phyloP scores from a whole-genome alignment of 2,797 vertebrate genomes.

The Siniperca undulata region DNA sequence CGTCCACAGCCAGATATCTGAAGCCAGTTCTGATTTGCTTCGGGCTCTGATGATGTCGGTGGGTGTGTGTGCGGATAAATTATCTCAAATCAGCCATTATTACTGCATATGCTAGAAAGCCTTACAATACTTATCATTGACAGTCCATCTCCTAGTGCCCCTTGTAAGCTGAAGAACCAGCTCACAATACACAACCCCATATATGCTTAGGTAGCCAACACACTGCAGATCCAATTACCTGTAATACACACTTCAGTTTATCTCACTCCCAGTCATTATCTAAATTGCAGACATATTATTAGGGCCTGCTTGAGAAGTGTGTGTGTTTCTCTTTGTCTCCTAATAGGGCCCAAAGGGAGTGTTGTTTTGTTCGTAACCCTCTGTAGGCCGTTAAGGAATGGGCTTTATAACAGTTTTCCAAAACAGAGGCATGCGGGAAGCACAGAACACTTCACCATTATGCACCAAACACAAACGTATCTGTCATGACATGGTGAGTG shows the following conservation, averaged over 20 bases:
- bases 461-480: slow-evolving; percentile 80
- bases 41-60: slow-evolving; percentile 42
- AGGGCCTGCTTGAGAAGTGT: slow-evolving; percentile 85
- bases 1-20: slow-evolving; percentile 46
- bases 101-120: slow-evolving; percentile 33
- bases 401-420: slow-evolving; percentile 87
- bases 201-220: slow-evolving; percentile 82
- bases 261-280: slow-evolving; percentile 98
- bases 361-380: slow-evolving; percentile 95
- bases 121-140: slow-evolving; percentile 68
- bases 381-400: slow-evolving; percentile 91
- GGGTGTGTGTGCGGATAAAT: slow-evolving; percentile 40
- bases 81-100: slow-evolving; percentile 58
- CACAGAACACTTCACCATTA: slow-evolving; percentile 75
- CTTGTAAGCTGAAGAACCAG: slow-evolving; percentile 50
- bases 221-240: slow-evolving; percentile 95
- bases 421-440: slow-evolving; percentile 78
- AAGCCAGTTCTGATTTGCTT: slow-evolving; percentile 54
- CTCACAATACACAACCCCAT: slow-evolving; percentile 60
- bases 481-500: slow-evolving; percentile 81
- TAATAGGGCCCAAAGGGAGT: slow-evolving; percentile 95
- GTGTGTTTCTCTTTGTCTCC: slow-evolving; percentile 84
- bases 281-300: slow-evolving; percentile 99
- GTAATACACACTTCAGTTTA: slow-evolving; percentile 97
- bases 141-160: slow-evolving; percentile 58